These are phyloP conservation scores for Anseranas semipalmata DNA, from an alignment of 2,113 vertebrate genomes.

Conservation along the genomic window DNA sequence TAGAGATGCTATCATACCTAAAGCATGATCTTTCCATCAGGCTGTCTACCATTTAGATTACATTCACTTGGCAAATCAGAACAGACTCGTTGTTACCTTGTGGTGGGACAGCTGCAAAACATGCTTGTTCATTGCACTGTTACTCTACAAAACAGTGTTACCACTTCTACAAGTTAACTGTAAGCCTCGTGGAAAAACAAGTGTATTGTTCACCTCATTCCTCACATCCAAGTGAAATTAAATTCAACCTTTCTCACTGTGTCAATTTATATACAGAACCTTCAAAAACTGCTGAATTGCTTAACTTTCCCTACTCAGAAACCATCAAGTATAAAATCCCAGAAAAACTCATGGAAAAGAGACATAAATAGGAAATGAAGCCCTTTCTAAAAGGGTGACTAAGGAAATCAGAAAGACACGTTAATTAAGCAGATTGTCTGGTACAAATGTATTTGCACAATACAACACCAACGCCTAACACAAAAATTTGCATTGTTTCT, in stretches of 20 bases:
- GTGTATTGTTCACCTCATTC: neutral
- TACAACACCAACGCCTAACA: rapidly evolving
- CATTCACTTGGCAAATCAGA: neutral
- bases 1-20: neutral
- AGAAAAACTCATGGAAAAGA: neutral
- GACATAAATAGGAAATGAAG: neutral
- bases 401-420: neutral
- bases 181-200: neutral
- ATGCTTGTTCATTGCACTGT: neutral
- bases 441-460: neutral
- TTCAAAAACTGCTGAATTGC: neutral
- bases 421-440: neutral
- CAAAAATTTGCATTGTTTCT: neutral
- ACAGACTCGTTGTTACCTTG: neutral
- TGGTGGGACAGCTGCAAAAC: neutral
- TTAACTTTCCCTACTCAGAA: neutral
- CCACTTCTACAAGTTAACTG: neutral
- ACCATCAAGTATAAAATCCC: neutral
- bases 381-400: neutral
- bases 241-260: neutral
- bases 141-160: neutral
- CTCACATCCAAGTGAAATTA: neutral
- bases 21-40: neutral
- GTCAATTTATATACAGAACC: neutral
- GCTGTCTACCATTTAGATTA: neutral